phyloP scores from a whole-genome alignment of 2,797 vertebrate species.

The Smutsia gigantea region DNA sequence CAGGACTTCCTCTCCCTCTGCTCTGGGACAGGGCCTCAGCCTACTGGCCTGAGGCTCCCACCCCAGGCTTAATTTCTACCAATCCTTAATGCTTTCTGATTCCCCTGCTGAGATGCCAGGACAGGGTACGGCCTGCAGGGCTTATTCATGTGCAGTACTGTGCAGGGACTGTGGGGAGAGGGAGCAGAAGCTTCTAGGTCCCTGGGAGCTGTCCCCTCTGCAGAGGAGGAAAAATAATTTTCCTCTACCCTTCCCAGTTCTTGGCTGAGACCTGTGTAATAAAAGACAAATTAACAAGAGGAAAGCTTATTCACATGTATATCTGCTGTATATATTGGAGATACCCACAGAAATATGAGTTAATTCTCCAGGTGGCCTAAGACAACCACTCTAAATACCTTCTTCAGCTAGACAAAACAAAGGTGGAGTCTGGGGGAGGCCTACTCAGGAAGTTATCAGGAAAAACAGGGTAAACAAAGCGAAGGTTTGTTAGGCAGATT shows the following conservation, averaged over 20 bases:
- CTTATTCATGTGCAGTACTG: slow-evolving; percentile 78
- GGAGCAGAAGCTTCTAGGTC: not conserved
- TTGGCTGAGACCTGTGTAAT: not conserved
- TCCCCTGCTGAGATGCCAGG: slow-evolving; percentile 60
- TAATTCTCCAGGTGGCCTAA: not conserved
- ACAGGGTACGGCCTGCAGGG: slow-evolving; percentile 60
- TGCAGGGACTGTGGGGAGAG: not conserved
- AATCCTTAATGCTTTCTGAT: slow-evolving; percentile 70
- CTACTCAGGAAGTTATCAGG: not conserved
- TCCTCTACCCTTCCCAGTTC: not conserved
- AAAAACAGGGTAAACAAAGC: not conserved
- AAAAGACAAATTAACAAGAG: not conserved
- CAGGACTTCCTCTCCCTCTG: not conserved
- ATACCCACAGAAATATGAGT: not conserved
- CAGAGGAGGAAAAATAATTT: not conserved
- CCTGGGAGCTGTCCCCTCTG: not conserved
- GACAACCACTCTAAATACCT: not conserved
- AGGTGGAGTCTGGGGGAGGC: not conserved
- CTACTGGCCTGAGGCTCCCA: not conserved
- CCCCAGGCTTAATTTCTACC: slow-evolving; percentile 75
- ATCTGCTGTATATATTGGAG: not conserved
- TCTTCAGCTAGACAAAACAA: not conserved
- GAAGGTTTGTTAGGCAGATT: not conserved
- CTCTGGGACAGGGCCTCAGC: not conserved
- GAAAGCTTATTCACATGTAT: not conserved